Evolutionary conservation across 2,113 vertebrate genomes (phyloP).

Genomic region (Heloderma charlesbogerti): DNA sequence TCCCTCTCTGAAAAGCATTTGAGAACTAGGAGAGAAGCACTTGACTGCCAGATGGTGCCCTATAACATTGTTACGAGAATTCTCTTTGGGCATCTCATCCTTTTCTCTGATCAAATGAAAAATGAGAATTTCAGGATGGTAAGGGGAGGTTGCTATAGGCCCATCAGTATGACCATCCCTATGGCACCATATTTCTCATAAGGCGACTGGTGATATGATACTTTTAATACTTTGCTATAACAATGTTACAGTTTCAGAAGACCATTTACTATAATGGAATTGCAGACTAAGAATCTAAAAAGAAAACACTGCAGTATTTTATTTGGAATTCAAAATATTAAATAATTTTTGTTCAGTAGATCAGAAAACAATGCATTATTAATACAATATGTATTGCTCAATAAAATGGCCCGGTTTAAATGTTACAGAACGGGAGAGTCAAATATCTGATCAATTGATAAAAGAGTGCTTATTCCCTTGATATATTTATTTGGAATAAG

Average conservation of each 20-base stretch:
- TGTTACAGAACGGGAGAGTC: constrained; percentile 52
- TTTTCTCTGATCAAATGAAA: neutral
- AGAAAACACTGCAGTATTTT: constrained; percentile 61
- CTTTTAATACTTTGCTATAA: neutral
- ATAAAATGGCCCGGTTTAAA: constrained; percentile 43
- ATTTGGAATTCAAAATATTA: constrained; percentile 61
- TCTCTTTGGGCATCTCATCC: neutral
- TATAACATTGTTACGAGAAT: neutral
- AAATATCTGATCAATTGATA: constrained; percentile 62
- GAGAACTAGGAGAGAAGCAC: neutral
- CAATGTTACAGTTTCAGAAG: constrained; percentile 59
- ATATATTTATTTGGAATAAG: constrained; percentile 44
- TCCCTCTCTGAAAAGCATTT: neutral
- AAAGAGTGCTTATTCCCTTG: constrained; percentile 44
- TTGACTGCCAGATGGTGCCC: neutral
- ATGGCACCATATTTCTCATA: neutral
- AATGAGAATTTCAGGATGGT: neutral
- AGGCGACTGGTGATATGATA: neutral
- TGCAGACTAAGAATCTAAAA: constrained; percentile 54
- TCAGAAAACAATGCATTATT: constrained; percentile 57
- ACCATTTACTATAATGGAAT: constrained; percentile 44
- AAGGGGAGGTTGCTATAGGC: neutral
- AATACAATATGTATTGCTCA: constrained; percentile 1
- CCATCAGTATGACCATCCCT: too few species aligned
- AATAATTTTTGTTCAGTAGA: constrained; percentile 56